Evolutionary conservation across 1,140 invertebrate genomes (phyloP).

Genomic region (Calephelis nemesis): DNA sequence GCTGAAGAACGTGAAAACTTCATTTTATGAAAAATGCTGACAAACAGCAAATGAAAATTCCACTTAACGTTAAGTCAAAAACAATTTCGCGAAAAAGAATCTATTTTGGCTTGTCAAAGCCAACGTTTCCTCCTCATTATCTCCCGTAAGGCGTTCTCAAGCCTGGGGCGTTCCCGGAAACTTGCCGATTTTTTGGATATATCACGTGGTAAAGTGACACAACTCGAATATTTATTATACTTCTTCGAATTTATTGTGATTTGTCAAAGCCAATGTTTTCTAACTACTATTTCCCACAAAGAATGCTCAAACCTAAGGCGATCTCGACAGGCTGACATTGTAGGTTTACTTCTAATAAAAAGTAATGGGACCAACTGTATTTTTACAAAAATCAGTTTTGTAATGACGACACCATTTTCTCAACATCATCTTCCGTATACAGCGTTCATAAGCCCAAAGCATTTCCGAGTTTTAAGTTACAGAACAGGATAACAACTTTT

Average conservation of each 20-base stretch:
- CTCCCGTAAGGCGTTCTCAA: conserved; percentile 1
- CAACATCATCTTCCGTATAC: too few relatives aligned
- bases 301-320: background rate
- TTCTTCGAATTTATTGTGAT: too few relatives aligned
- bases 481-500: background rate
- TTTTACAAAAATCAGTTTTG: too few relatives aligned
- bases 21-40: background rate
- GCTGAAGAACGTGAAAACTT: background rate
- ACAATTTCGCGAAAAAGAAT: conserved; percentile 16
- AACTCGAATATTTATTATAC: background rate
- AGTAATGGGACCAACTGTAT: too few relatives aligned
- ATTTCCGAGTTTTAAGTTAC: background rate
- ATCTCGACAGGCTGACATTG: background rate
- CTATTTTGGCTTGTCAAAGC: conserved; percentile 10
- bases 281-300: background rate
- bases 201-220: background rate
- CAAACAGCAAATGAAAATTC: conserved; percentile 2
- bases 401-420: too few relatives aligned
- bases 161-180: background rate
- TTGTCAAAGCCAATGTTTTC: background rate
- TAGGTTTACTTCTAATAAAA: too few relatives aligned
- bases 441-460: too few relatives aligned
- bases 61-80: conserved; percentile 12
- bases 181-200: background rate
- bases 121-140: conserved; percentile 15